Conservation (phyloP, 1,140 invertebrate species). For the Caenorhabditis inopinata region DNA sequence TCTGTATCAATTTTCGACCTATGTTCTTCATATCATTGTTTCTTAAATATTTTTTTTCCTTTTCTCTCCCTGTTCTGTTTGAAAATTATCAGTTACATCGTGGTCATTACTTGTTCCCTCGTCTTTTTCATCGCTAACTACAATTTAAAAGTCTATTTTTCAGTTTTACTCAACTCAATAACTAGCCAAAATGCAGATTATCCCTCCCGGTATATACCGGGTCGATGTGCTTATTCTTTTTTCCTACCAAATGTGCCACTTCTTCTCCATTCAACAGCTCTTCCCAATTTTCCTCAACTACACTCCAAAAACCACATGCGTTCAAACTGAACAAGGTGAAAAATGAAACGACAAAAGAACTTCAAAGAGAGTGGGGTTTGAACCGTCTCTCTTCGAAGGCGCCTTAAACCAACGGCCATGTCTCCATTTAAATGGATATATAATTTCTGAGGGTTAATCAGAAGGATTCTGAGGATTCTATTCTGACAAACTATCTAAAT, state of each 20-base stretch:
- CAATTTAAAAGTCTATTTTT: neutral
- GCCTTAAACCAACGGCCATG: conserved; percentile 13
- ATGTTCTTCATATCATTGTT: too few species aligned
- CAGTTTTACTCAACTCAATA: neutral
- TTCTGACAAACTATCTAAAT: neutral
- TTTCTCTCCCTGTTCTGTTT: too few species aligned
- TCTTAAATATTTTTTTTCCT: too few species aligned
- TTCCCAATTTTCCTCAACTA: conserved; percentile 44
- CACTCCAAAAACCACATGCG: conserved; percentile 38
- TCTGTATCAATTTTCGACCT: too few species aligned
- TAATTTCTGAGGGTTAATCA: too few species aligned
- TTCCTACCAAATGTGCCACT: conserved; percentile 45
- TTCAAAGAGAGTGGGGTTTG: neutral
- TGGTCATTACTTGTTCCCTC: neutral
- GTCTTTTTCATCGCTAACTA: neutral
- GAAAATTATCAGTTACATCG: neutral
- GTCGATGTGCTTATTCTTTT: conserved; percentile 39
- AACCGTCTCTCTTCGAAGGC: neutral
- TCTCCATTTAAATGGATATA: too few species aligned
- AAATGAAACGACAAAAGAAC: neutral
- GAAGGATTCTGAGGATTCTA: too few species aligned
- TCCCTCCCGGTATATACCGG: conserved; percentile 35
- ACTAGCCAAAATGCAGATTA: conserved; percentile 11
- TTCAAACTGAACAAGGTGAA: neutral
- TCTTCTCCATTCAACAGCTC: conserved; percentile 42